Evolutionary conservation across 2,797 vertebrate species (phyloP).

Genomic region (Kryptopterus vitreolus): DNA sequence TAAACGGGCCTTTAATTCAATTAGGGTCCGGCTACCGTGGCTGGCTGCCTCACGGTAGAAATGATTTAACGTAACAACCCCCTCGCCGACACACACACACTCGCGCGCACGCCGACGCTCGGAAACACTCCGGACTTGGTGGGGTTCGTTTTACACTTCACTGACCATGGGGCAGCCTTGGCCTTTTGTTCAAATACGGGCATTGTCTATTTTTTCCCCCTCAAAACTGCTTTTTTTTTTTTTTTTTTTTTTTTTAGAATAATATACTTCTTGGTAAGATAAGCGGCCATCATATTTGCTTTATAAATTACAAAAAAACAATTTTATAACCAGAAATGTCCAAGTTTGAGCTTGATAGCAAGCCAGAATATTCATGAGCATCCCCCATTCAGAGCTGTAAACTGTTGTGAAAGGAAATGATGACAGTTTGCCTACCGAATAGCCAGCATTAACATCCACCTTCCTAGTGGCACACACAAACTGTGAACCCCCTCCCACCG

Average conservation of each 20-base stretch:
- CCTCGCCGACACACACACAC: slow-evolving; percentile 58
- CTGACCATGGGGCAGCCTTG: slow-evolving; percentile 82
- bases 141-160: slow-evolving; percentile 83
- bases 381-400: slow-evolving; percentile 52
- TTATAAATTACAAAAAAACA: no score
- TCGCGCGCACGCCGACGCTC: slow-evolving; percentile 33
- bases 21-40: slow-evolving; percentile 90
- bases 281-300: no score
- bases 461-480: slow-evolving; percentile 40
- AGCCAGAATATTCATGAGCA: slow-evolving; percentile 55
- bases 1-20: slow-evolving; percentile 99
- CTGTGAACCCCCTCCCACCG: slow-evolving; percentile 47
- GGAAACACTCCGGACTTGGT: slow-evolving; percentile 80
- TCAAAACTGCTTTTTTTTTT: background rate
- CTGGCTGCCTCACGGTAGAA: slow-evolving; percentile 85
- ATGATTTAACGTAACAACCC: slow-evolving; percentile 85
- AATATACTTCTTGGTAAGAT: no score
- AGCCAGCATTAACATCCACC: slow-evolving; percentile 73
- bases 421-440: slow-evolving; percentile 68
- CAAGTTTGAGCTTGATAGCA: slow-evolving; percentile 3
- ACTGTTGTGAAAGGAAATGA: slow-evolving; percentile 68
- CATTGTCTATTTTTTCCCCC: slow-evolving; percentile 78
- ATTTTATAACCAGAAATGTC: background rate
- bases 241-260: background rate
- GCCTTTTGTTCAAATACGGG: slow-evolving; percentile 90